A percentile compares a stretch with the other conserved stretches of the same genome.
Evolutionary conservation across 2,888 invertebrate species (phyloP).

Genomic region (Acholoe squamosa): DNA sequence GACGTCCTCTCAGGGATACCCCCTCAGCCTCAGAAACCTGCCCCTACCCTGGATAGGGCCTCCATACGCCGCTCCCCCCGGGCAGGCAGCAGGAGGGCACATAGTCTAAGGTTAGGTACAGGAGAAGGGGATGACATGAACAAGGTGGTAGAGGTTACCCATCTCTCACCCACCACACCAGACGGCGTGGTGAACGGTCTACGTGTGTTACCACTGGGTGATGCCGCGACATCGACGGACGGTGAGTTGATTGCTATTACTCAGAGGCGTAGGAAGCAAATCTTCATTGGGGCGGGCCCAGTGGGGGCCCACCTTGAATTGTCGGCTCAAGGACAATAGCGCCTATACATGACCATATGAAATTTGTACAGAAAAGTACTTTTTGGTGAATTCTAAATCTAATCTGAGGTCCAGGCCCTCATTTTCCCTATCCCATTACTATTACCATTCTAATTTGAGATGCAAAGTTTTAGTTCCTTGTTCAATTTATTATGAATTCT

Average conservation of each 20-base stretch:
- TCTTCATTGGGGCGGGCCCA: too few relatives aligned
- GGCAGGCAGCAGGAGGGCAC: not conserved
- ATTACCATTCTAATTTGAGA: too few relatives aligned
- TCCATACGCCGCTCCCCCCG: not conserved
- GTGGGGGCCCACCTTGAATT: too few relatives aligned
- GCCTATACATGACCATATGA: too few relatives aligned
- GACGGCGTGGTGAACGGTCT: conserved; percentile 52
- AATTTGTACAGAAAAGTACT: too few relatives aligned
- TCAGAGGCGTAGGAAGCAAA: too few relatives aligned
- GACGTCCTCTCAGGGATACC: not conserved
- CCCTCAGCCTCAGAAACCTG: conserved; percentile 11
- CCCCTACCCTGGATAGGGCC: conserved; percentile 25
- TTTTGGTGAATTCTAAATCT: too few relatives aligned
- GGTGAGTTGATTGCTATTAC: not conserved
- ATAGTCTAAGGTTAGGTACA: not conserved
- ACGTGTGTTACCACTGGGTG: conserved; percentile 54
- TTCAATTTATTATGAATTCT: too few relatives aligned
- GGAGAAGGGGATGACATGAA: not conserved
- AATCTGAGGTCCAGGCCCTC: too few relatives aligned
- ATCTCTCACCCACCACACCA: not conserved
- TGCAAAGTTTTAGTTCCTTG: too few relatives aligned
- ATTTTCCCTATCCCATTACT: too few relatives aligned
- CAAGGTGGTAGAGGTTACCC: conserved; percentile 44
- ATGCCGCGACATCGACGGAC: not conserved
- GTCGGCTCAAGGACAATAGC: too few relatives aligned